Percentiles rank a stretch among this genome's conserved stretches.
These are phyloP conservation scores for Aphelinus certus DNA, from an alignment of 1,140 invertebrate species.

Conservation along the genomic window DNA sequence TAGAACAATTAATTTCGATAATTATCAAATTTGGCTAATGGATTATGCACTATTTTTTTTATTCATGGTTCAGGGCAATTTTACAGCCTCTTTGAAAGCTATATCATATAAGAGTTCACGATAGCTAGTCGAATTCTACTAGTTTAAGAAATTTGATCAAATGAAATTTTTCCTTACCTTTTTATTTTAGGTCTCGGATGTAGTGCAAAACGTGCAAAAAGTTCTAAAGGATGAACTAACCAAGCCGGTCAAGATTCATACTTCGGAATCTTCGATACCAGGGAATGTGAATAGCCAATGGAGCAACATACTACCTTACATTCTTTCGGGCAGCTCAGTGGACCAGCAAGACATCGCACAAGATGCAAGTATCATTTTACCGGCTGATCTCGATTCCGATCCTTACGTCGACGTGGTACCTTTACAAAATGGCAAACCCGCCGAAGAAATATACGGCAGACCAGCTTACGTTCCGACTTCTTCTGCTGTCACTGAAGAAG, in stretches of 20 bases:
- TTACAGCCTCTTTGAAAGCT: too few relatives aligned
- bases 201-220: constrained; percentile 83
- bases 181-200: constrained; percentile 72
- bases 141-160: too few relatives aligned
- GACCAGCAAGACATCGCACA: constrained; percentile 60
- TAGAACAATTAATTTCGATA: too few relatives aligned
- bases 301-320: constrained; percentile 81
- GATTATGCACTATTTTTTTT: too few relatives aligned
- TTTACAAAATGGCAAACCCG: not conserved
- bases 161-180: too few relatives aligned
- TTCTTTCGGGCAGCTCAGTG: constrained; percentile 75
- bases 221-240: constrained; percentile 81
- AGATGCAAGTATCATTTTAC: constrained; percentile 59
- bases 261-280: constrained; percentile 72
- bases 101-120: too few relatives aligned
- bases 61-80: too few relatives aligned
- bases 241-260: constrained; percentile 68
- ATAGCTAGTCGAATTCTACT: too few relatives aligned
- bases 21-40: too few relatives aligned
- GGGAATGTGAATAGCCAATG: constrained; percentile 70
- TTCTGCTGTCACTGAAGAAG: not conserved
- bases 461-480: not conserved
- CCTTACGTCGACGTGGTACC: constrained; percentile 24
- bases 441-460: not conserved
- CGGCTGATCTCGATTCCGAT: not conserved